These are phyloP conservation scores for Muscicapa comitata DNA, from an alignment of 2,797 vertebrate genomes.

Conservation along the genomic window DNA sequence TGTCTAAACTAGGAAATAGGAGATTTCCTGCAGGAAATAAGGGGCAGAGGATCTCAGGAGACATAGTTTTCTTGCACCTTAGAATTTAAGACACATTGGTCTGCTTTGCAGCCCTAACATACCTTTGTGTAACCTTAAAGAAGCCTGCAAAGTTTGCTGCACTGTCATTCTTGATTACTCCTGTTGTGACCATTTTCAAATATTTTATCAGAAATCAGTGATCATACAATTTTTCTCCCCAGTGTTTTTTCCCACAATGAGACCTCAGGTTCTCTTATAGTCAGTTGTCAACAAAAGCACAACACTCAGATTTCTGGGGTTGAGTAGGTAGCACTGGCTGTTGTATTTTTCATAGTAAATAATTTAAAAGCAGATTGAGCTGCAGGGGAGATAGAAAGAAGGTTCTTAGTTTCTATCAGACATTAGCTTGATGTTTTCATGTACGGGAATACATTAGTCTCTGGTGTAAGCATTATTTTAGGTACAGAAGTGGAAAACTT, in stretches of 20 bases:
- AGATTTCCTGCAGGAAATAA: neutral
- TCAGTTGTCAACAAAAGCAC: neutral
- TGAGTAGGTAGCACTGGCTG: neutral
- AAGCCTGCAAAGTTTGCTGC: neutral
- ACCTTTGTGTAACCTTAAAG: neutral
- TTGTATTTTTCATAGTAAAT: neutral
- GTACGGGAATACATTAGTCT: neutral
- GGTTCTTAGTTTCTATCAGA: neutral
- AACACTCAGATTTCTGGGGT: neutral
- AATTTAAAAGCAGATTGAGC: neutral
- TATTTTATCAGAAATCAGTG: neutral
- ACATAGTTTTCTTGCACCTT: neutral
- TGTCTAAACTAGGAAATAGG: neutral
- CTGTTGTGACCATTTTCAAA: neutral
- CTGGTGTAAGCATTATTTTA: neutral
- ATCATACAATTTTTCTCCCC: neutral
- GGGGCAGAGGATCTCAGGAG: neutral
- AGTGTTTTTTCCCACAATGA: neutral
- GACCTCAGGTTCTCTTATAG: neutral
- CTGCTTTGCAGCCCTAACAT: neutral
- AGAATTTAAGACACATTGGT: neutral
- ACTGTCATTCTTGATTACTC: neutral
- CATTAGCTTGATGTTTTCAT: neutral
- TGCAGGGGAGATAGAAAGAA: rapidly evolving
- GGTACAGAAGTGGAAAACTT: neutral